phyloP scores from a whole-genome alignment of 2,113 vertebrate genomes.

The Coptodon bakossiorum region DNA sequence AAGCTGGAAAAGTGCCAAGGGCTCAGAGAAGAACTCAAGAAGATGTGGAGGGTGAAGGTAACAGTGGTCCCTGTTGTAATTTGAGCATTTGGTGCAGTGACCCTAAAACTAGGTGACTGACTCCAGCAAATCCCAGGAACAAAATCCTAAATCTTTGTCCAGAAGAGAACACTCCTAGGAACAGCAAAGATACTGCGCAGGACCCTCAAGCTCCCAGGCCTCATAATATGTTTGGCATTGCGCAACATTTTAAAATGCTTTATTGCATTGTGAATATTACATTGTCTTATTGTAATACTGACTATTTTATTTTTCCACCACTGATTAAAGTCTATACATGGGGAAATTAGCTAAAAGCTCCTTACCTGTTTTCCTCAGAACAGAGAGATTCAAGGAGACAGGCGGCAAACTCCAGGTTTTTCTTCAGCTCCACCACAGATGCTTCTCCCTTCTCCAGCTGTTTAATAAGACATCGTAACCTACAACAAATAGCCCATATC shows the following conservation, averaged over 20 bases:
- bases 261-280: neutral
- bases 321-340: neutral
- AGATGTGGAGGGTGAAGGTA: neutral
- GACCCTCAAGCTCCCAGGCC: neutral
- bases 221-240: neutral
- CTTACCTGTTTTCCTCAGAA: conserved; percentile 86
- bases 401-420: conserved; percentile 91
- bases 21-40: neutral
- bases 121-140: neutral
- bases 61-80: neutral
- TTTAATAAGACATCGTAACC: conserved; percentile 87
- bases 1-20: neutral
- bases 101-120: neutral
- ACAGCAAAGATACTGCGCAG: neutral
- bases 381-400: conserved; percentile 88
- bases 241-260: neutral
- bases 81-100: neutral
- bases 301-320: neutral
- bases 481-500: conserved; percentile 32
- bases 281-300: neutral
- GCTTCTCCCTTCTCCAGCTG: conserved; percentile 90
- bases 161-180: neutral
- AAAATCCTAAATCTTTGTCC: neutral
- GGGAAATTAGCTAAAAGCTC: neutral
- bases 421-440: conserved; percentile 87